Conservation (phyloP, 2,888 invertebrate genomes). For the Drosophila mimetica region DNA sequence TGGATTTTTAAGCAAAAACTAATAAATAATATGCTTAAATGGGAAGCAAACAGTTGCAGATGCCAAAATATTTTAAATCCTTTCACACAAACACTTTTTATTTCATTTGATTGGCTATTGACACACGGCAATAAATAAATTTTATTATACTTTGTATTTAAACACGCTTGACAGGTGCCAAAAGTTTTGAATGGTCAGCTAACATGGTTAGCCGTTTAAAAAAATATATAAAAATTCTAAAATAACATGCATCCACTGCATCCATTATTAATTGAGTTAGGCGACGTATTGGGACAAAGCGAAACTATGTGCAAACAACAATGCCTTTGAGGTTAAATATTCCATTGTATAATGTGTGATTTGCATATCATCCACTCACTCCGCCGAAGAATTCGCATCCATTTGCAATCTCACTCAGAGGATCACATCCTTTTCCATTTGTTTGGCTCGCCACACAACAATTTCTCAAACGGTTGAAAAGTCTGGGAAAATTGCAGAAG, state of each 20-base stretch:
- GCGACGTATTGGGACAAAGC: not conserved
- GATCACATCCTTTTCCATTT: conserved; percentile 28
- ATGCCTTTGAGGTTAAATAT: conserved; percentile 19
- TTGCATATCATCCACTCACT: conserved; percentile 24
- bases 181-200: not conserved
- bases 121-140: not conserved
- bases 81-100: not conserved
- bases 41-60: not conserved
- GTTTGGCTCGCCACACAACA: conserved; percentile 28
- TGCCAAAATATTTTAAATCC: not conserved
- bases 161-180: not conserved
- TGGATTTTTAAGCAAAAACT: no score
- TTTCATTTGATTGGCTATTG: not conserved
- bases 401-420: conserved; percentile 18
- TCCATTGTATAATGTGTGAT: conserved; percentile 14
- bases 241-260: not conserved
- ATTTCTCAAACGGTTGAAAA: conserved; percentile 17
- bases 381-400: conserved; percentile 3
- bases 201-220: not conserved
- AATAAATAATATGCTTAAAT: not conserved
- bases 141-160: not conserved
- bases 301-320: conserved; percentile 12
- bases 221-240: not conserved
- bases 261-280: not conserved
- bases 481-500: conserved; percentile 1